Evolutionary conservation across 1,140 invertebrate genomes (phyloP).

Genomic region (Orussus abietinus): DNA sequence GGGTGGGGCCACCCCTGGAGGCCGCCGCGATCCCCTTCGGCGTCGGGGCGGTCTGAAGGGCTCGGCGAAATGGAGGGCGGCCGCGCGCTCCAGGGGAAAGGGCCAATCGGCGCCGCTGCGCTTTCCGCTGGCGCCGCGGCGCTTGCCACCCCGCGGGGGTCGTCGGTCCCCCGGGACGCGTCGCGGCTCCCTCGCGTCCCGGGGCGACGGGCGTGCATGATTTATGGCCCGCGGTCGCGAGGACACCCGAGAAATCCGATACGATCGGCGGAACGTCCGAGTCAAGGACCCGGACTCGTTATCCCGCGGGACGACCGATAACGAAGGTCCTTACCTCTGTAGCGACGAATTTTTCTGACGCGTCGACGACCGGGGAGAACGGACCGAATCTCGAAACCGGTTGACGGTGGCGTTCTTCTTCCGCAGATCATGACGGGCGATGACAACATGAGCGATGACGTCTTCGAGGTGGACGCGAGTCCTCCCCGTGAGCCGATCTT

Average conservation of each 20-base stretch:
- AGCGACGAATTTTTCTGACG: no score
- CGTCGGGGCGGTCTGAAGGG: constrained; percentile 27
- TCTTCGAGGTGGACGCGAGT: constrained; percentile 59
- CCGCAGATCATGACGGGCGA: constrained; percentile 46
- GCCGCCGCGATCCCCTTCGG: background rate
- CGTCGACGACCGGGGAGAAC: no score
- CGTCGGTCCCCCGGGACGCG: no score
- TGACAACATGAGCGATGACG: constrained; percentile 76
- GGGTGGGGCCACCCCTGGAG: constrained; percentile 17
- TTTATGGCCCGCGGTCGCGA: constrained; percentile 12
- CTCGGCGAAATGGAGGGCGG: constrained; percentile 35
- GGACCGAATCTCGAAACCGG: no score
- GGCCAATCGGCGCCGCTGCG: no score
- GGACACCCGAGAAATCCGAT: constrained; percentile 17
- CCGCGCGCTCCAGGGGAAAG: background rate
- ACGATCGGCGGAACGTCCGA: no score
- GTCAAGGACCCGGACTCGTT: no score
- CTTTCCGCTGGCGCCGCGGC: no score
- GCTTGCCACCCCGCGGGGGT: no score
- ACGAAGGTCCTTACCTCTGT: no score
- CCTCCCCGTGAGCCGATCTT: background rate
- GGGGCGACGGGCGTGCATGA: constrained; percentile 16
- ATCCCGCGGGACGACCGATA: no score
- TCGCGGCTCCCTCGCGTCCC: no score
- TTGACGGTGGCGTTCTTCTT: background rate